Base-by-base conservation (phyloP, 2,113 vertebrate genomes). In the Dicerorhinus sumatrensis region DNA sequence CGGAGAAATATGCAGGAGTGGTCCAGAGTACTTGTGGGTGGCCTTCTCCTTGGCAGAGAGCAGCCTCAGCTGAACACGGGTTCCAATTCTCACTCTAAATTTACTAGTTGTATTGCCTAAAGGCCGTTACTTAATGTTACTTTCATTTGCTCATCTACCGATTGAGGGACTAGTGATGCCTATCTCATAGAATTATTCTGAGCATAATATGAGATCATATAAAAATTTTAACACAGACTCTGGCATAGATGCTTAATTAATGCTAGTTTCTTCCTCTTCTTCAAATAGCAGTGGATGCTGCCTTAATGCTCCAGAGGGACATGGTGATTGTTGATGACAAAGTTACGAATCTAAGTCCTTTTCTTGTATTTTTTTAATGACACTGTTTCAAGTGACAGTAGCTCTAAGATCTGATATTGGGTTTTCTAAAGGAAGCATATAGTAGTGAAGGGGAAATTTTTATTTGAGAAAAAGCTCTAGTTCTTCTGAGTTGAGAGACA, bases 111-210 rank as follows among this genome's bases (percentile, higher is more conserved):
- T 80, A 25, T 72, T 63, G 12, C 56, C 31, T 60, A 42, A 83
- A 93, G 33, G 10, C 16, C 33, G 36, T 79, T 73, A 56, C 21
- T 62, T 91, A 82, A 60, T 56, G 23, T 63, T 70, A 65, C 46
- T 93, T 91, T 90, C 54, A 67, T 86, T 72, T 94, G 39, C 51
- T 97, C 11, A 56, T 80, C 46, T 84, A 42, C 63, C 91, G 42
- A 39, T 48, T 67, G 81, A 90, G 77, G 60, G 1, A 29, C 69
- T 36, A 85, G 3, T 7, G 65, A 75, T 89, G 79, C 21, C 42
- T 73, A 11, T 95, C 63, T 82, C n/a, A 67, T 20, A 62, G 75
- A 10, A 5, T 63, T 69, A 63, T 86, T 82, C 21, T 65, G 29
- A 93, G 67, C 56, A 51, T 72, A 82, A 94, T 39, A 20, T 39